Evolutionary conservation across 2,113 vertebrate species (phyloP).

Genomic region (Ramphastos sulfuratus): DNA sequence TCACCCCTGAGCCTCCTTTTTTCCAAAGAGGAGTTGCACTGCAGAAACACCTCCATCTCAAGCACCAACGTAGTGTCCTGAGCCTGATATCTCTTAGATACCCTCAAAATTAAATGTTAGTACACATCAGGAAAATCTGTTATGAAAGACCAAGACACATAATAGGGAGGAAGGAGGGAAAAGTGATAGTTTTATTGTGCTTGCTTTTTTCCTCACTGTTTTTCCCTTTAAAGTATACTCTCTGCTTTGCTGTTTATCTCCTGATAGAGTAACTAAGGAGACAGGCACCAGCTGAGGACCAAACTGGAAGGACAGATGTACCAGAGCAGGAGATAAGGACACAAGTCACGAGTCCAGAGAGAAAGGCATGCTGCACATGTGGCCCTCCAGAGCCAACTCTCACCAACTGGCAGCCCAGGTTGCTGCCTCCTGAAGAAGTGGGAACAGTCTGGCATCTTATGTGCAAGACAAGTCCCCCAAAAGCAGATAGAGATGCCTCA

Average conservation of each 20-base stretch:
- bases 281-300: neutral
- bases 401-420: neutral
- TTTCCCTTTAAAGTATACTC: neutral
- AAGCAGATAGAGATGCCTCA: neutral
- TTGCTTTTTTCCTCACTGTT: neutral
- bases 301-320: neutral
- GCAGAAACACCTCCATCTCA: neutral
- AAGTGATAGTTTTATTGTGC: rapidly evolving
- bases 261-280: neutral
- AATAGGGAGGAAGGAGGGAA: neutral
- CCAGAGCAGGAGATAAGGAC: neutral
- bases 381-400: neutral
- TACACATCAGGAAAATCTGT: neutral
- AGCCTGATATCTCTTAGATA: neutral
- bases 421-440: rapidly evolving
- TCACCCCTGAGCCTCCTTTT: too few species aligned
- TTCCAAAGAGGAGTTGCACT: neutral
- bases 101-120: neutral
- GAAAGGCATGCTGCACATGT: rapidly evolving
- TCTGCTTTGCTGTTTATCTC: neutral
- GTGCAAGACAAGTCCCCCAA: neutral
- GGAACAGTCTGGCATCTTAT: neutral
- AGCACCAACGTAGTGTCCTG: neutral
- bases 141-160: rapidly evolving
- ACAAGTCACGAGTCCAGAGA: neutral